Evolutionary conservation across 2,113 vertebrate species (phyloP).

Genomic region (Triplophysa rosa): DNA sequence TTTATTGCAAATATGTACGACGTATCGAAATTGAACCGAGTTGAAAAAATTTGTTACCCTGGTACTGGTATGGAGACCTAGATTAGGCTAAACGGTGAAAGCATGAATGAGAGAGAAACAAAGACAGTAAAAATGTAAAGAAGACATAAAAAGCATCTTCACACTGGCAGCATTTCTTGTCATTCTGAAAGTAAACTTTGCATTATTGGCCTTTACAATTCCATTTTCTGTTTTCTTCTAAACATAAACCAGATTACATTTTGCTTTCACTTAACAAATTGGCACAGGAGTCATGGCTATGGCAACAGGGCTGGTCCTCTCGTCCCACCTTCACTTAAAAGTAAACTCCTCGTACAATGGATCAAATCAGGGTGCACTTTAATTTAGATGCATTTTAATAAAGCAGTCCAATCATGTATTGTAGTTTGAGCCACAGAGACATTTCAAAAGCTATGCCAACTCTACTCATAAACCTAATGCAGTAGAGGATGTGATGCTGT

Average conservation of each 20-base stretch:
- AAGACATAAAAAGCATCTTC: neutral
- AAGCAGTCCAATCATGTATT: constrained; percentile 28
- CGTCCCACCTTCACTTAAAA: constrained; percentile 32
- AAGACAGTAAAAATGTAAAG: neutral
- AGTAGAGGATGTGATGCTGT: constrained; percentile 3
- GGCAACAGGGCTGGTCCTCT: constrained; percentile 21
- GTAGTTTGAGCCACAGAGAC: neutral
- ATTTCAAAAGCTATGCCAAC: neutral
- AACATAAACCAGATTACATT: constrained; percentile 25
- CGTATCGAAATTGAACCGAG: too few species aligned
- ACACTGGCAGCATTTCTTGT: constrained; percentile 10
- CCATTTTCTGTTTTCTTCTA: constrained; percentile 6
- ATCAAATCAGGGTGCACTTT: constrained; percentile 36
- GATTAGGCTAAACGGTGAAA: neutral
- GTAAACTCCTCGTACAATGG: constrained; percentile 19
- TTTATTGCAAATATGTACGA: too few species aligned
- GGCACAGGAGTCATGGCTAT: constrained; percentile 28
- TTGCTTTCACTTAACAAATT: constrained; percentile 38
- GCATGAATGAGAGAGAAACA: constrained; percentile 1
- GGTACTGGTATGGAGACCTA: too few species aligned
- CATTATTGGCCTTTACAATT: constrained; percentile 20
- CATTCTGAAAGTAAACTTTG: constrained; percentile 7
- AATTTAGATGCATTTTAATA: constrained; percentile 30
- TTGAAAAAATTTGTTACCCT: too few species aligned
- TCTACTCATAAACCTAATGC: neutral